Base-by-base conservation (phyloP, 2,113 vertebrate species). In the Dunckerocampus dactyliophorus region DNA sequence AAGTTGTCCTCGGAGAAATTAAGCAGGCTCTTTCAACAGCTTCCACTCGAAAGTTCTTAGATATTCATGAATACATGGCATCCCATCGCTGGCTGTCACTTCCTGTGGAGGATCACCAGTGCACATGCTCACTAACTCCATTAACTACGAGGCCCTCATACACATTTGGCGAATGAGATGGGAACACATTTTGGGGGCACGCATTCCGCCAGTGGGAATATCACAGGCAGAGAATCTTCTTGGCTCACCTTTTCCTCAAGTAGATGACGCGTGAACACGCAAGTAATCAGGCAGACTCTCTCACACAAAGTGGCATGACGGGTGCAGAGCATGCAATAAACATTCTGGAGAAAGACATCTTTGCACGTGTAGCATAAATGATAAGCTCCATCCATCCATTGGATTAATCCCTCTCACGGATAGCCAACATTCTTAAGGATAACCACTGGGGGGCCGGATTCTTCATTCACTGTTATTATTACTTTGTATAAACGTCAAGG, bases 41-140 rank as follows among this genome's bases (percentile, higher is more conserved):
- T 45, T 58, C 75, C 65, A 65, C 62, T 28, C 53, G 39, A 24
- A 31, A 50, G 16, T 34, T 51, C 52, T 72, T 21, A 67, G 53
- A 73, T 77, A 72, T 79, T 81, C 72, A 77, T 69, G 76, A 71
- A 59, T 75, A 52, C 67, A 61, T 48, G 59, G 62, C 57, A 24
- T 39, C 20, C 28, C 50, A 17, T 22, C 11, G 16, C 13, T 11
- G 24, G 22, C 16, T 31, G 79, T 77, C 79, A 67, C 77, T 66
- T 72, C 62, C 58, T 52, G 70, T 85, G 49, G 68, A 68, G 48
- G 59, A 62, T 75, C 58, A 71, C 72, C 68, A 14, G 58, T 31
- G 49, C 63, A 64, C 66, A 51, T 24, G 63, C 67, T 65, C 3
- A 6, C 19, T 49, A 67, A 73, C 72, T 42, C 66, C 67, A 59